Evolutionary conservation across 2,797 vertebrate species (phyloP).

Genomic region (Pangasius sanitwongsei): DNA sequence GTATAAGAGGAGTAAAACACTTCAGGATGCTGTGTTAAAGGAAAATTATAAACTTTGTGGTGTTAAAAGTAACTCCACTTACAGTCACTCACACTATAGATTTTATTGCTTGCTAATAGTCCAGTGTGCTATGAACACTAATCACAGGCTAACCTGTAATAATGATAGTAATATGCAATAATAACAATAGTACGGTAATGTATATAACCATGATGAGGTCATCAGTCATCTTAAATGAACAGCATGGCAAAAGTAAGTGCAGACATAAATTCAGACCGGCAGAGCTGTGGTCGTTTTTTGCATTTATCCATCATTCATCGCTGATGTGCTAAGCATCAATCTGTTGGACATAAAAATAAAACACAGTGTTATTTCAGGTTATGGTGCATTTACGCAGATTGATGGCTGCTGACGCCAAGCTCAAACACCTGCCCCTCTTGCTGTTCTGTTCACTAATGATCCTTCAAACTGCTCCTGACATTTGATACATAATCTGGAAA

Average conservation of each 20-base stretch:
- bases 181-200: neutral
- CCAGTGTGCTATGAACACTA: neutral
- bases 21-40: neutral
- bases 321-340: neutral
- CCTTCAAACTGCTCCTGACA: conserved; percentile 7
- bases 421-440: neutral
- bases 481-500: conserved; percentile 5
- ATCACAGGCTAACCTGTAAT: neutral
- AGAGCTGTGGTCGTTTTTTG: neutral
- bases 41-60: neutral
- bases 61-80: neutral
- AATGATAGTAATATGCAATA: neutral
- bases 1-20: neutral
- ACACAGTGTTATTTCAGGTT: conserved; percentile 15
- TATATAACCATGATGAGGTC: neutral
- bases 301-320: neutral
- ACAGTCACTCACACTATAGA: neutral
- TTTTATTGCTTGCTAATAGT: neutral
- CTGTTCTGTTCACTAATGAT: conserved; percentile 23
- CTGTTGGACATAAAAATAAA: neutral
- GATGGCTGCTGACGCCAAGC: conserved; percentile 14
- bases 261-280: neutral
- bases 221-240: neutral
- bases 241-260: neutral
- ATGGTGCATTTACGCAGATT: conserved; percentile 29